A percentile compares a stretch with the other conserved stretches of the same genome.
These are phyloP conservation scores for Trachops cirrhosus DNA, from an alignment of 2,797 vertebrate species.

Conservation along the genomic window DNA sequence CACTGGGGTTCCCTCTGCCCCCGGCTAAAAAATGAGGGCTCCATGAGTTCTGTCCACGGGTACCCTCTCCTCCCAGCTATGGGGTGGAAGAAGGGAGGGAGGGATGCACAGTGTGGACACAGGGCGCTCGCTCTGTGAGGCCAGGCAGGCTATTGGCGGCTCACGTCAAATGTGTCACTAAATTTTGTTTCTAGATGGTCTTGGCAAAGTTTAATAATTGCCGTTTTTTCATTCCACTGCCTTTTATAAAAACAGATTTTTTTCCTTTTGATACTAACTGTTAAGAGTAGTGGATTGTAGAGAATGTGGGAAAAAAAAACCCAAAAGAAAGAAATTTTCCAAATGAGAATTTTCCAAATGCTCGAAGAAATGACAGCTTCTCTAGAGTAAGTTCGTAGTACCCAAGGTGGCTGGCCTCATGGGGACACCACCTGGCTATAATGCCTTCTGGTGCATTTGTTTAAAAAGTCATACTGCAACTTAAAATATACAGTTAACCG, in stretches of 20 bases:
- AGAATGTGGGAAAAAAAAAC: background rate
- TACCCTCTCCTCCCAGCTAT: background rate
- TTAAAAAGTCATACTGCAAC: background rate
- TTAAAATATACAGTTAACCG: background rate
- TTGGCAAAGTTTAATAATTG: slow-evolving; percentile 3
- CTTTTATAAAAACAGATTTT: background rate
- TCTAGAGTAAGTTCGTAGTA: no score
- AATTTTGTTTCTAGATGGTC: background rate
- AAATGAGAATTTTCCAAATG: background rate
- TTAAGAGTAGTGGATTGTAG: background rate
- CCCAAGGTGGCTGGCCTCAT: background rate
- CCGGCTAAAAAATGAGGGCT: background rate
- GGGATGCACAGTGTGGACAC: background rate
- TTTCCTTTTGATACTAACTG: background rate
- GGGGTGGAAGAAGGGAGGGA: background rate
- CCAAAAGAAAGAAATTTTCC: background rate
- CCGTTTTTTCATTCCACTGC: background rate
- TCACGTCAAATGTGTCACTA: background rate
- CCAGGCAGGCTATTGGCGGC: background rate
- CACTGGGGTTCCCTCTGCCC: background rate
- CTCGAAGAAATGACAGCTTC: background rate
- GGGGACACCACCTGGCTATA: background rate
- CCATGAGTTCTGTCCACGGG: background rate
- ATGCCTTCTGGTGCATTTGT: background rate
- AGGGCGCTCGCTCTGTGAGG: background rate